These are phyloP conservation scores for Astreopora myriophthalma DNA, from an alignment of 64 coral and sea anemone genomes.

Conservation along the genomic window DNA sequence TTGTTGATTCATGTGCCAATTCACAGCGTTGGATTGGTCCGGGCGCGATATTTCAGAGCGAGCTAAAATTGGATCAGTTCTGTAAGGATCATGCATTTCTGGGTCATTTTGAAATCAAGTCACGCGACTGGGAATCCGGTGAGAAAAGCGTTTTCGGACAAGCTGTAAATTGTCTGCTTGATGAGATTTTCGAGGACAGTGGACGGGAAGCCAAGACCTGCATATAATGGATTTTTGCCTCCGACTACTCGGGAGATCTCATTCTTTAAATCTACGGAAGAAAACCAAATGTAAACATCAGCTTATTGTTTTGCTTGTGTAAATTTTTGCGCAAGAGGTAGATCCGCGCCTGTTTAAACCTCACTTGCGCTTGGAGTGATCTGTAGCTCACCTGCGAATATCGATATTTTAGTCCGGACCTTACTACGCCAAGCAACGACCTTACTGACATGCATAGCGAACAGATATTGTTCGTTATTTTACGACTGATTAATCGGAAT, in stretches of 20 bases:
- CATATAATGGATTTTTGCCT: background rate
- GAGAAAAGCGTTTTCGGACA: conserved; percentile 76
- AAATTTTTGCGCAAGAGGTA: too few species aligned
- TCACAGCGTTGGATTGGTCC: conserved; percentile 19
- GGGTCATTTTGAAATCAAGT: conserved; percentile 66
- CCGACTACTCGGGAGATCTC: background rate
- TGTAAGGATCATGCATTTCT: conserved; percentile 51
- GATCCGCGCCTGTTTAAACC: too few species aligned
- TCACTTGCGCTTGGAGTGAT: too few species aligned
- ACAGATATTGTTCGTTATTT: too few species aligned
- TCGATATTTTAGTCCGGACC: too few species aligned
- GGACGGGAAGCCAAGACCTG: background rate
- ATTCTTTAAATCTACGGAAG: too few species aligned
- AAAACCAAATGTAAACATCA: too few species aligned
- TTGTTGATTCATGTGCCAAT: background rate
- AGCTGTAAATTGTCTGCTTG: conserved; percentile 59
- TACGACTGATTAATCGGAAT: too few species aligned
- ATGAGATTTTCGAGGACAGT: conserved; percentile 30
- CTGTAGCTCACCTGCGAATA: too few species aligned
- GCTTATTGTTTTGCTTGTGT: too few species aligned
- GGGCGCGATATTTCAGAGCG: conserved; percentile 47
- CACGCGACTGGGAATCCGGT: conserved; percentile 66
- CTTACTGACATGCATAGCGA: too few species aligned
- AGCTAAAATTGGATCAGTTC: conserved; percentile 60
- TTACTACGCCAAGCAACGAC: too few species aligned